Percentiles rank a stretch among this genome's conserved stretches.
Conservation (phyloP, 2,797 vertebrate species). For the Chiloscyllium punctatum region DNA sequence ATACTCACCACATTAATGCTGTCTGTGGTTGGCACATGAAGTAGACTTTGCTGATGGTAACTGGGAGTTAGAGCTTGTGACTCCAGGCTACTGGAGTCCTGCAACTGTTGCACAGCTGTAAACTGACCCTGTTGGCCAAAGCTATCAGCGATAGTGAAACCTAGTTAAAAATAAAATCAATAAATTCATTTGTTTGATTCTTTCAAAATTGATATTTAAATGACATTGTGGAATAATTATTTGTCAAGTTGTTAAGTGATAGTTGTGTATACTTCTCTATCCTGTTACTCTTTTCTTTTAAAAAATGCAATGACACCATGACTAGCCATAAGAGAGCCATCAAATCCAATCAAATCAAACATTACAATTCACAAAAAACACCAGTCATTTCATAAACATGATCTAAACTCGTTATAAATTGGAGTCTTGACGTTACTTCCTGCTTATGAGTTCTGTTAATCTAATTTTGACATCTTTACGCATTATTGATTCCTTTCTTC, state of each 20-base stretch:
- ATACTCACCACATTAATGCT: constrained; percentile 57
- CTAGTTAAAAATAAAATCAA: constrained; percentile 53
- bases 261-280: neutral
- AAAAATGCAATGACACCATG: neutral
- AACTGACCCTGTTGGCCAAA: constrained; percentile 77
- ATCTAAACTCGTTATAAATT: neutral
- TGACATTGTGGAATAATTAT: neutral
- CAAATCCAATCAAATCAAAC: neutral
- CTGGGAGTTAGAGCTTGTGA: constrained; percentile 90
- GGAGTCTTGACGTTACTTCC: neutral
- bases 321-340: neutral
- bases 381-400: neutral
- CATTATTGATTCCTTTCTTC: neutral
- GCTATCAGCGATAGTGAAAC: constrained; percentile 80
- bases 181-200: neutral
- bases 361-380: neutral
- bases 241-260: neutral
- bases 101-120: constrained; percentile 89
- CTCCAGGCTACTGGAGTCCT: constrained; percentile 96
- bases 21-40: constrained; percentile 72
- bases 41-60: constrained; percentile 77
- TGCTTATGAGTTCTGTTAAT: neutral
- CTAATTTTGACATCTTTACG: neutral
- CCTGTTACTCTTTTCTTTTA: neutral
- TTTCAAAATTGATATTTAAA: neutral